Percentiles rank a stretch among this genome's conserved stretches.
Conservation (phyloP, 2,113 vertebrate species). For the rabbit (Oryctolagus cuniculus) region DNA sequence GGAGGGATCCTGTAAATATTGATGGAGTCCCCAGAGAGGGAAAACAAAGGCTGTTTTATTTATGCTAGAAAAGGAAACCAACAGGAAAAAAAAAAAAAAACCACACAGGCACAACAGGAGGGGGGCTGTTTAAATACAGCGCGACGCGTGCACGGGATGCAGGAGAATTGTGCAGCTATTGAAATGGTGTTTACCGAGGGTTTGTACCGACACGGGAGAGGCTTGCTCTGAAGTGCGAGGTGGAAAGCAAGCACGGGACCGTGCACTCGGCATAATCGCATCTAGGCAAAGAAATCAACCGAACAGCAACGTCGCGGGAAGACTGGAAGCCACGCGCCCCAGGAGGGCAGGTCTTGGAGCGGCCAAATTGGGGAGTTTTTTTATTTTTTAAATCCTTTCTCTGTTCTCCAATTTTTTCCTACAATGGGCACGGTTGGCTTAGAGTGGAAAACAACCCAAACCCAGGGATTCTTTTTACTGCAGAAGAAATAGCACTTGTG, state of each 20-base stretch:
- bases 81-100: not conserved
- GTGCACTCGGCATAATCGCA: slow-evolving; percentile 69
- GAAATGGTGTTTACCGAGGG: slow-evolving; percentile 73
- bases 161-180: slow-evolving; percentile 33
- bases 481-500: not conserved
- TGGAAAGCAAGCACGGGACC: slow-evolving; percentile 32
- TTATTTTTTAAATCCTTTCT: not conserved
- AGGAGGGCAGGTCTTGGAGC: slow-evolving; percentile 5
- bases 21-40: slow-evolving; percentile 62
- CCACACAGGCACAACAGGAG: slow-evolving; percentile 25
- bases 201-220: slow-evolving; percentile 74
- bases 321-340: fast-evolving
- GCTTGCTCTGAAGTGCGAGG: slow-evolving; percentile 62
- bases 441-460: not conserved
- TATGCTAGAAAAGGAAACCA: slow-evolving; percentile 68
- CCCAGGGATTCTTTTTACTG: not conserved
- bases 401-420: slow-evolving; percentile 44
- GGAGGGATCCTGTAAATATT: slow-evolving; percentile 62
- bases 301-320: not conserved
- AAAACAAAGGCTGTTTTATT: slow-evolving; percentile 79
- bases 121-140: slow-evolving; percentile 71
- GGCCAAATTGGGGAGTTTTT: not conserved
- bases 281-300: slow-evolving; percentile 27
- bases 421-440: not conserved
- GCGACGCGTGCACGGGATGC: not conserved